Conservation (phyloP, 2,797 vertebrate genomes). For the Picus viridis region DNA sequence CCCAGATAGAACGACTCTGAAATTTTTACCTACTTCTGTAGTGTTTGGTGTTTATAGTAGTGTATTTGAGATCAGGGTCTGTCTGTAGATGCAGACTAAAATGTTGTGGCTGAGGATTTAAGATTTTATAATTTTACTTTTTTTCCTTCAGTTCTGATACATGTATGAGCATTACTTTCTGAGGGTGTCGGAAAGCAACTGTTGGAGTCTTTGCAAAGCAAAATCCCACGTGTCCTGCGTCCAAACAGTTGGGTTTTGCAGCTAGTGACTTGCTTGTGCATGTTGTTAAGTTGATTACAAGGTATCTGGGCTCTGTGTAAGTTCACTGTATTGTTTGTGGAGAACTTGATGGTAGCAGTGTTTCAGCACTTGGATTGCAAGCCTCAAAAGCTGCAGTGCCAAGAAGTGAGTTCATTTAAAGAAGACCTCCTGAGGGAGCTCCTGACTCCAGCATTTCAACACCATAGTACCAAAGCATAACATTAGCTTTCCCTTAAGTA, state of each 20-base stretch:
- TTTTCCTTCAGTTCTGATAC: not conserved
- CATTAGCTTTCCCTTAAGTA: not conserved
- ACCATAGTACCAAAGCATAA: not conserved
- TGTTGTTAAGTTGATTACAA: not conserved
- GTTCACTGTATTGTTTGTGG: not conserved
- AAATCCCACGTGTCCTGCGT: not conserved
- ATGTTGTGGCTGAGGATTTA: not conserved
- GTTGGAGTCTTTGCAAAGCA: not conserved
- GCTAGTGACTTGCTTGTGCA: not conserved
- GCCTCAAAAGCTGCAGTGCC: not conserved
- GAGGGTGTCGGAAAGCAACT: not conserved
- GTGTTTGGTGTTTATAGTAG: not conserved
- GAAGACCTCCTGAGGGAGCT: not conserved
- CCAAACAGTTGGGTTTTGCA: not conserved
- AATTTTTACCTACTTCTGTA: not conserved
- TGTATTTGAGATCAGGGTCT: not conserved
- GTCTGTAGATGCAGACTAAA: not conserved
- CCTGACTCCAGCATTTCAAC: not conserved
- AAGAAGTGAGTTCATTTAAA: constrained; percentile 8
- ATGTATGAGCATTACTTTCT: not conserved
- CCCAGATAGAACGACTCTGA: not conserved
- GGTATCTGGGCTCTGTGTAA: not conserved
- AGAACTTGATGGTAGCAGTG: not conserved
- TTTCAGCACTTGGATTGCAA: not conserved
- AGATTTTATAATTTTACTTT: not conserved